Base-by-base conservation (phyloP, 2,888 invertebrate genomes). In the Malachius bipustulatus region DNA sequence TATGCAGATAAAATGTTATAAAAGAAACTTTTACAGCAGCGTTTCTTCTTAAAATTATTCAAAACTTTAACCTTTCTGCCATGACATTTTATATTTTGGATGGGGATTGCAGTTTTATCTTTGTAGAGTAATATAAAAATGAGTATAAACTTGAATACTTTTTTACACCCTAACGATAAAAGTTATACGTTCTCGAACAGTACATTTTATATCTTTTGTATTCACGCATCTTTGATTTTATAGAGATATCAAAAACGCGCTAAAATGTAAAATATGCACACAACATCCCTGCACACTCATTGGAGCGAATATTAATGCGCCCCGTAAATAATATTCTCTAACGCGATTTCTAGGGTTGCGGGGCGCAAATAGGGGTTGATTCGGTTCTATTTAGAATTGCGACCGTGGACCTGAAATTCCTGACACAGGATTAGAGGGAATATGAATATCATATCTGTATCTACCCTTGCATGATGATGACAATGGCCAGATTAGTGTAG, bases 371-470 rank as follows among this genome's bases (percentile, higher is more conserved):
- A 38, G 28, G 16, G 28, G 35, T 38, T 35, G 24, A 38, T 35
- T 38, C 30, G 26, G 32, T 35, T 38, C 38, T 35, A 32, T 34
- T 30, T 28, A 28, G 28, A 9, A 28, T 28, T 28, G n/a, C n/a
- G n/a, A n/a, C 28, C 11, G 4, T 10, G 11, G 28, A 9, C 11
- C 28, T 28, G 28, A 10, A 28, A 28, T 28, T 6, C 52, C 51
- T 50, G 50, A 46, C 48, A 43, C 40, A 43, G 47, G 52, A 48
- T 54, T 51, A 54, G 40, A 42, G 46, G 49, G 44, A 48, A 50
- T 52, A 53, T 54, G 52, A 54, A 53, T 52, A 49, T 51, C 48
- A 49, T 52, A 50, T 52, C 50, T 51, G 45, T 40, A 46, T 47
- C 44, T 43, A 47, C 49, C 49, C 47, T 45, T 31, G 42, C 37